Conservation (phyloP, 2,888 invertebrate species). For the Clunio marinus region DNA sequence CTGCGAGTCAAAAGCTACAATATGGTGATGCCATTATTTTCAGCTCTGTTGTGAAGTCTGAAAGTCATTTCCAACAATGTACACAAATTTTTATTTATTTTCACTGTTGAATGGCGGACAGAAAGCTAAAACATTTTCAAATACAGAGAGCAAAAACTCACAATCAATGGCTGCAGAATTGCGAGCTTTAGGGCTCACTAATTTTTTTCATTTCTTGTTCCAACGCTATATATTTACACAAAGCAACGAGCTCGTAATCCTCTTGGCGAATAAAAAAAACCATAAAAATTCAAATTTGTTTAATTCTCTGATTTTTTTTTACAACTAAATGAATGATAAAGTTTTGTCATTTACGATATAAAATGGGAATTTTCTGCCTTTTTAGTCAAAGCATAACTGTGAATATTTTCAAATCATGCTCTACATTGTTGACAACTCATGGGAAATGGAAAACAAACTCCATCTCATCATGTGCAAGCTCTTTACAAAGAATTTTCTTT, state of each 20-base stretch:
- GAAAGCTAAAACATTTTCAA: neutral
- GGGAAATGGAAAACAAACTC: neutral
- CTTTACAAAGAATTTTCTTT: neutral
- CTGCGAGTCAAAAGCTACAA: no score
- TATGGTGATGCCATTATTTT: no score
- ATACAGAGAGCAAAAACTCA: no score
- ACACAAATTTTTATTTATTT: neutral
- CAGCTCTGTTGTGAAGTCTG: neutral
- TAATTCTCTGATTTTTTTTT: slow-evolving; percentile 1
- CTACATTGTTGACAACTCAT: neutral
- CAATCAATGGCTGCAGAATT: slow-evolving; percentile 9
- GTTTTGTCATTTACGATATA: neutral
- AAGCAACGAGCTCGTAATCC: slow-evolving; percentile 15
- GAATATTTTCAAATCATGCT: neutral
- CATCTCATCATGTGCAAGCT: neutral
- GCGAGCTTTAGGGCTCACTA: neutral
- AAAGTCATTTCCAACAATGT: neutral
- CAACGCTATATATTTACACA: slow-evolving; percentile 15
- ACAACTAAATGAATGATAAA: neutral
- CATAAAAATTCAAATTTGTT: slow-evolving; percentile 24
- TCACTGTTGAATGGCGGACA: neutral
- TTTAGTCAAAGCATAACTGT: neutral
- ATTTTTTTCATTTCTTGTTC: no score
- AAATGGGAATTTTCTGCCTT: neutral
- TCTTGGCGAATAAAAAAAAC: neutral